Base-by-base conservation (phyloP, 2,888 invertebrate genomes). In the Rugalucina vietnamica region DNA sequence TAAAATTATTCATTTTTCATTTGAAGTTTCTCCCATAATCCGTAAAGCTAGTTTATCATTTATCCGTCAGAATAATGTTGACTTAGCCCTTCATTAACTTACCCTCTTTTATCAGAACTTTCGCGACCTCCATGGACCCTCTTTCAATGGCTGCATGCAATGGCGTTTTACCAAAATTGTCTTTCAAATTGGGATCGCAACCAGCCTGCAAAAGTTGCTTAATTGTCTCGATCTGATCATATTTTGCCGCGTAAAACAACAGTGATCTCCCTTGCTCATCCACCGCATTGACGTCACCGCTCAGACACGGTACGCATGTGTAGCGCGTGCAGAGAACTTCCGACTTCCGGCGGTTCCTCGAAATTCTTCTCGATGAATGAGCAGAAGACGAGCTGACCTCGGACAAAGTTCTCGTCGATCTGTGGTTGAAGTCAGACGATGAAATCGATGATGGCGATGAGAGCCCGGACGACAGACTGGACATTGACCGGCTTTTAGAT, bases 241-340 rank as follows among this genome's bases (percentile, higher is more conserved):
- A 90, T 12, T 85, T 80, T 5, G 87, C 88, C n/a, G 90, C 88
- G 71, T 86, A 87, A 43, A 87, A 90, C 36, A 90, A 76, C 60
- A 90, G 57, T 21, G 87, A 84, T 43, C 88, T 77, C 29, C 88
- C 88, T 8, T 85, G 81, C 27, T 79, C 76, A 34, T 90, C 88
- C 0, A 81, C 81, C 1, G 86, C 86, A 57, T 87, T 84, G 18
- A 90, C 84, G 36, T 86, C 89, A 34, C 82, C 88, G 24, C 72
- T 72, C 12, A 72, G 49, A 43, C 72, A 72, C n/a, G 72, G 72
- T 8, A 49, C 43, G 72, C 72, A 72, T n/a, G 65, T 65, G 65
- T 65, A 65, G 29, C 65, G 65, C 18, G 65, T 65, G 34, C 65
- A 65, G 10, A 34, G 32, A 29, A 65, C 34, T 65, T 27, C 4